Evolutionary conservation across 2,113 vertebrate genomes (phyloP).

Genomic region (Marmota monax): DNA sequence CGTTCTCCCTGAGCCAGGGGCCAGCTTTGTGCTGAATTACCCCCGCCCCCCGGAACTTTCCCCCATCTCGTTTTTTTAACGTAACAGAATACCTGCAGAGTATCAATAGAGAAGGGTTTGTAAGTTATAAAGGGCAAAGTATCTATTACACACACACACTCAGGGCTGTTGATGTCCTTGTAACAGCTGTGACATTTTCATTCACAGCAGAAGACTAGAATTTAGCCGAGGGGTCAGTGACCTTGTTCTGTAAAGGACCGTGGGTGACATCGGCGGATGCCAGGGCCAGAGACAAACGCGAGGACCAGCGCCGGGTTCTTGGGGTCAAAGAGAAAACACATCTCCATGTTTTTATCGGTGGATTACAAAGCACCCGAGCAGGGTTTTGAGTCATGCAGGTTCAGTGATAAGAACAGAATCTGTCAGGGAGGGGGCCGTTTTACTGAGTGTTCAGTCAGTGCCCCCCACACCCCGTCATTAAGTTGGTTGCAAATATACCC

Average conservation of each 20-base stretch:
- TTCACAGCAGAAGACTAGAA: background rate
- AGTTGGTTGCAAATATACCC: background rate
- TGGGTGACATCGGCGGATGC: background rate
- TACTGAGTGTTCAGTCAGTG: background rate
- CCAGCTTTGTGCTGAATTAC: background rate
- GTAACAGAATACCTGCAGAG: slow-evolving; percentile 33
- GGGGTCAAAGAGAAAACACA: background rate
- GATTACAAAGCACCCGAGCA: background rate
- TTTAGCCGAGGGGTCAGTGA: background rate
- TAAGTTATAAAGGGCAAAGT: background rate
- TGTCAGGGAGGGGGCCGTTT: background rate
- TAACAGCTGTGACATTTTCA: background rate
- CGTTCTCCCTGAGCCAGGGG: background rate
- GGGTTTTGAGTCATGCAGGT: background rate
- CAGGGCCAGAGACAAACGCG: background rate
- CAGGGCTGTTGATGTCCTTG: background rate
- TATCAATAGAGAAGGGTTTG: background rate
- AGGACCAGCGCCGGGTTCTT: background rate
- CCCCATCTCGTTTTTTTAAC: background rate
- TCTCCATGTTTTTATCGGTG: background rate
- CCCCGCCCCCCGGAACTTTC: no score
- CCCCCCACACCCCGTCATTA: background rate
- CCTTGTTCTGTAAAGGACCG: background rate
- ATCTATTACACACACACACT: background rate
- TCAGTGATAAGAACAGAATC: background rate